Evolutionary conservation across 2,797 vertebrate genomes (phyloP), one percentile per base, ranked within the genome.

Genomic region (Darevskia nairensis): DNA sequence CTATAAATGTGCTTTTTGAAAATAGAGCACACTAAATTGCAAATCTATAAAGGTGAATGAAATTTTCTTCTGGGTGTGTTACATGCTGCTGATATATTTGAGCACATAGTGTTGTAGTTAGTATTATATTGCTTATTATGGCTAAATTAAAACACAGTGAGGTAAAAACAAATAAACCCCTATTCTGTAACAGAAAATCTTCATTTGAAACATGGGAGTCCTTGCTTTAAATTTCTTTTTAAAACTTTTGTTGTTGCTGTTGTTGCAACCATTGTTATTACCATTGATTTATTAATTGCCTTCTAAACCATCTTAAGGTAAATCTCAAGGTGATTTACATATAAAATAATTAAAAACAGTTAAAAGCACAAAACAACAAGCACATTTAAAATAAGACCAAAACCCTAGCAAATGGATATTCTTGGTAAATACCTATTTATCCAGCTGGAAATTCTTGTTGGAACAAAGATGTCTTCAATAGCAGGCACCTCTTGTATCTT

Each of bases 111-210:
- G 29, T 11, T 44, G 21, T n/a, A 41, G 71, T 68, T 55, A 44
- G 3, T 61, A 61, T 25, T 80, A 25, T 27, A 21, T 61, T 88
- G 23, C 23, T 82, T 82, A 32, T 21, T 55, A 19, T 77, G 32
- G 35, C 32, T 46, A 55, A 8, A 32, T 11, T 4, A 32, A 32
- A 68, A 19, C 29, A 80, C 0, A 19, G 50, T 3, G 15, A 86
- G 41, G 32, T 90, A 76, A 8, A n/a, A 32, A 29, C 1, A 64
- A 17, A 17, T 69, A 68, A 35, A 15, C 78, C 10, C 6, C 71
- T 79, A 64, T 72, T 78, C 75, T 78, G 32, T 6, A 74, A 23
- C 15, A 35, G 86, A 89, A 85, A 80, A 79, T 77, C 76, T 79
- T 71, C 27, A 39, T 80, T 88, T 69, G 80, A 80, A 90, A 77